phyloP scores from a whole-genome alignment of 2,888 invertebrate species.

The Chrysotoxum bicinctum region DNA sequence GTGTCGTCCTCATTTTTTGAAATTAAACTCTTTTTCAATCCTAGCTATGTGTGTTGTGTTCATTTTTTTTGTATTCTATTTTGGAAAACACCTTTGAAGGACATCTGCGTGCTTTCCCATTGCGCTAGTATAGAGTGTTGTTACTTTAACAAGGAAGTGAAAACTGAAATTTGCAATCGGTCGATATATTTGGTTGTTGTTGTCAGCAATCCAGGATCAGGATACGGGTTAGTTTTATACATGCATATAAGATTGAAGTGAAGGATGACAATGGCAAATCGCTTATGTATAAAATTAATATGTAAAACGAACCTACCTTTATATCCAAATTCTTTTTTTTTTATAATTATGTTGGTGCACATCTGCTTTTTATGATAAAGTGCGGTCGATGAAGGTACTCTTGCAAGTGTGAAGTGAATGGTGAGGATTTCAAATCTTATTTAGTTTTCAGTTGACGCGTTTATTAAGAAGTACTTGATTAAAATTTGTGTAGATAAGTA shows the following conservation, averaged over 20 bases:
- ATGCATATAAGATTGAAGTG: background rate
- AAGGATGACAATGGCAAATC: constrained; percentile 36
- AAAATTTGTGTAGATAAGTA: constrained; percentile 9
- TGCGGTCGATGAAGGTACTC: constrained; percentile 2
- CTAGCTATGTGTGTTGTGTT: background rate
- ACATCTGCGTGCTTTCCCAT: constrained; percentile 79
- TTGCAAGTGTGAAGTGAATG: constrained; percentile 46
- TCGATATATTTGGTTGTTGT: constrained; percentile 26
- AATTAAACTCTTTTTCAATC: constrained; percentile 71
- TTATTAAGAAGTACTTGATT: constrained; percentile 47
- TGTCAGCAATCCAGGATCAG: constrained; percentile 27
- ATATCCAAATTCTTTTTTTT: background rate
- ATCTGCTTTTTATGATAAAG: constrained; percentile 25
- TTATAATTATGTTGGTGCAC: constrained; percentile 5
- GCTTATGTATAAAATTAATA: constrained; percentile 49
- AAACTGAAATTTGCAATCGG: constrained; percentile 72
- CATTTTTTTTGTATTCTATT: constrained; percentile 28
- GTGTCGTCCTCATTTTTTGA: constrained; percentile 72
- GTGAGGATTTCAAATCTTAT: constrained; percentile 41
- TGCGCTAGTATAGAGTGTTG: constrained; percentile 25
- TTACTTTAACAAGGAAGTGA: constrained; percentile 68
- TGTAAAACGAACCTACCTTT: constrained; percentile 23
- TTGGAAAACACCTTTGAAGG: constrained; percentile 77
- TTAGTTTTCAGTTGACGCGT: constrained; percentile 51
- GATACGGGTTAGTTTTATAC: constrained; percentile 64